Evolutionary conservation across 2,888 invertebrate genomes (phyloP).

Genomic region (Macrosoma leucophasiata): DNA sequence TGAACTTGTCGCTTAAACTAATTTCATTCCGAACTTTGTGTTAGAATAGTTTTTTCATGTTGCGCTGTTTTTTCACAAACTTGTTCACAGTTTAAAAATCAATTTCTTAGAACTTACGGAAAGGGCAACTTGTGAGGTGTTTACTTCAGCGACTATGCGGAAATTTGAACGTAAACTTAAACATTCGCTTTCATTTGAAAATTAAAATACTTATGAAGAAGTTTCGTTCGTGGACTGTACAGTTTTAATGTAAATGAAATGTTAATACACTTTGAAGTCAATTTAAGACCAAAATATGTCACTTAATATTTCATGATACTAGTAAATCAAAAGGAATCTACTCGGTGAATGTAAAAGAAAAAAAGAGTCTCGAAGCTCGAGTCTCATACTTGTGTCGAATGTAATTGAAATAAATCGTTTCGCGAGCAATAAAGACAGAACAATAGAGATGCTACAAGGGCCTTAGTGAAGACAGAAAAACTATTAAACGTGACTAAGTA

Average conservation of each 20-base stretch:
- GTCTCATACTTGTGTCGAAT: slow-evolving; percentile 14
- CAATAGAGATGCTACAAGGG: slow-evolving; percentile 24
- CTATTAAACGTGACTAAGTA: slow-evolving; percentile 70
- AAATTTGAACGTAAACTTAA: slow-evolving; percentile 52
- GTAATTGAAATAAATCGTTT: slow-evolving; percentile 33
- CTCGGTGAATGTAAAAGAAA: too few relatives aligned
- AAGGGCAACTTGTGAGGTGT: slow-evolving; percentile 62
- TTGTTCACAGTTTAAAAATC: slow-evolving; percentile 70
- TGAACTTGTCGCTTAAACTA: slow-evolving; percentile 74
- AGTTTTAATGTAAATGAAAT: too few relatives aligned
- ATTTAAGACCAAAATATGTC: too few relatives aligned
- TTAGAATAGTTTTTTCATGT: slow-evolving; percentile 68
- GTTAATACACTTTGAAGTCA: too few relatives aligned
- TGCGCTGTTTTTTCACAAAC: slow-evolving; percentile 51
- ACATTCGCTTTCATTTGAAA: slow-evolving; percentile 50
- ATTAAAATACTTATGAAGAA: slow-evolving; percentile 54
- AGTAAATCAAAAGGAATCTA: too few relatives aligned
- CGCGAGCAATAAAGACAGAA: slow-evolving; percentile 33
- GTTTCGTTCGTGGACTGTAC: too few relatives aligned
- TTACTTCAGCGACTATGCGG: slow-evolving; percentile 43
- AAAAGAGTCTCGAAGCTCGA: too few relatives aligned
- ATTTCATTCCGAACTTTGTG: slow-evolving; percentile 69
- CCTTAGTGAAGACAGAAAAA: slow-evolving; percentile 46
- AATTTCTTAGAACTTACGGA: slow-evolving; percentile 57
- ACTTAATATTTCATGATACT: too few relatives aligned